Percentiles rank a stretch among this genome's conserved stretches.
Conservation (phyloP, 2,797 vertebrate genomes). For the Bradypodion ventrale region DNA sequence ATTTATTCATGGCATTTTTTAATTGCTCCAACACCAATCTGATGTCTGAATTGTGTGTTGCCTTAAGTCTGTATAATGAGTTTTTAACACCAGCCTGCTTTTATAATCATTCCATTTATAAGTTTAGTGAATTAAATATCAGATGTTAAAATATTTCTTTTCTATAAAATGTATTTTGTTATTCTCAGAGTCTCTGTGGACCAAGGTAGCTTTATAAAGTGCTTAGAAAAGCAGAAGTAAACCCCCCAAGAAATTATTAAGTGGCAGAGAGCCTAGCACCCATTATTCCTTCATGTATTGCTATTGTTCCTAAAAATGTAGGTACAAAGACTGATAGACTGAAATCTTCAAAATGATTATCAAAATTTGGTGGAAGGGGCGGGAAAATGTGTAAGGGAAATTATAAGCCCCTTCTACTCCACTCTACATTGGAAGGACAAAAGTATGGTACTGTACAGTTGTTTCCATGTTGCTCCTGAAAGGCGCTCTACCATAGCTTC, state of each 20-base stretch:
- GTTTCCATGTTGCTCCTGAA: neutral
- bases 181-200: slow-evolving; percentile 14
- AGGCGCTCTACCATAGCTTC: neutral
- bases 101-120: slow-evolving; percentile 29
- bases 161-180: slow-evolving; percentile 1
- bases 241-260: slow-evolving; percentile 27
- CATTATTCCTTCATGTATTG: slow-evolving; percentile 20
- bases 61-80: slow-evolving; percentile 17
- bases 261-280: neutral
- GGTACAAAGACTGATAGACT: neutral
- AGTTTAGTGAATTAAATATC: slow-evolving; percentile 32
- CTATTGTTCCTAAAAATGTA: slow-evolving; percentile 31
- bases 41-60: neutral
- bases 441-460: neutral
- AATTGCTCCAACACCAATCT: neutral
- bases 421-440: neutral
- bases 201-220: slow-evolving; percentile 3
- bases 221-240: slow-evolving; percentile 17
- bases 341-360: neutral
- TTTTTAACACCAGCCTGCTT: neutral
- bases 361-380: neutral
- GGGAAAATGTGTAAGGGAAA: neutral
- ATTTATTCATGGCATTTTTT: neutral
- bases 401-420: neutral
- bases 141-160: neutral